Percentiles rank a stretch among this genome's conserved stretches.
Evolutionary conservation across 2,888 invertebrate species (phyloP).

Genomic region (Brenthis hecate): DNA sequence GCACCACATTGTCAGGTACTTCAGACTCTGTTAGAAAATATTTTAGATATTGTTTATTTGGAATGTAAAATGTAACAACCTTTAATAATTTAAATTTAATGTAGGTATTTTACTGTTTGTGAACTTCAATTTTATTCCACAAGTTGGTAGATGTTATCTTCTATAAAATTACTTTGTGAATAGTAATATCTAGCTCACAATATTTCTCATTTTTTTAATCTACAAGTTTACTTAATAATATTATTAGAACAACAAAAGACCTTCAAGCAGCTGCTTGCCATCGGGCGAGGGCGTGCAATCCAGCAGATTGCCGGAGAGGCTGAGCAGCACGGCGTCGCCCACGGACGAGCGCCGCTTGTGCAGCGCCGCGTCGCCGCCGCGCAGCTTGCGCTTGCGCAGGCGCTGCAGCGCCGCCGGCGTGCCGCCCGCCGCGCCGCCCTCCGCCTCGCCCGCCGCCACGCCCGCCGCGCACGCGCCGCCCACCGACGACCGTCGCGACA

Average conservation of each 20-base stretch:
- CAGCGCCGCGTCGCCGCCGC: slow-evolving; percentile 79
- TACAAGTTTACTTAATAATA: neutral
- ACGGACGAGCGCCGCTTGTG: slow-evolving; percentile 93
- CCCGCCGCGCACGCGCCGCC: slow-evolving; percentile 53
- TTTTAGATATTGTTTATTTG: neutral
- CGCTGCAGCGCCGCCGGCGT: slow-evolving; percentile 73
- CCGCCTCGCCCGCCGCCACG: slow-evolving; percentile 37
- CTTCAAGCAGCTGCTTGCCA: slow-evolving; percentile 82
- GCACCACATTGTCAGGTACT: slow-evolving; percentile 83
- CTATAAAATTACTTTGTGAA: no score
- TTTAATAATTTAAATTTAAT: neutral
- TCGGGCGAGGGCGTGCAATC: slow-evolving; percentile 94
- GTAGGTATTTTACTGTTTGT: neutral
- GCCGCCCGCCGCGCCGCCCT: slow-evolving; percentile 50
- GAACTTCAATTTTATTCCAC: neutral
- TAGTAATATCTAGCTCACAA: no score
- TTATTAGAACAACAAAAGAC: slow-evolving; percentile 44
- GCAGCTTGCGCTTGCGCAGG: slow-evolving; percentile 91
- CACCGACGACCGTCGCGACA: slow-evolving; percentile 76
- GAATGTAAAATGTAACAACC: neutral
- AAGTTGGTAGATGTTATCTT: neutral
- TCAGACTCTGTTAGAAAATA: slow-evolving; percentile 70
- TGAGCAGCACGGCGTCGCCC: slow-evolving; percentile 91
- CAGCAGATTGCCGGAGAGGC: slow-evolving; percentile 93
- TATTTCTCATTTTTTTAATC: no score